Base-by-base conservation (phyloP, 2,797 vertebrate species). In the Sus cebifrons region DNA sequence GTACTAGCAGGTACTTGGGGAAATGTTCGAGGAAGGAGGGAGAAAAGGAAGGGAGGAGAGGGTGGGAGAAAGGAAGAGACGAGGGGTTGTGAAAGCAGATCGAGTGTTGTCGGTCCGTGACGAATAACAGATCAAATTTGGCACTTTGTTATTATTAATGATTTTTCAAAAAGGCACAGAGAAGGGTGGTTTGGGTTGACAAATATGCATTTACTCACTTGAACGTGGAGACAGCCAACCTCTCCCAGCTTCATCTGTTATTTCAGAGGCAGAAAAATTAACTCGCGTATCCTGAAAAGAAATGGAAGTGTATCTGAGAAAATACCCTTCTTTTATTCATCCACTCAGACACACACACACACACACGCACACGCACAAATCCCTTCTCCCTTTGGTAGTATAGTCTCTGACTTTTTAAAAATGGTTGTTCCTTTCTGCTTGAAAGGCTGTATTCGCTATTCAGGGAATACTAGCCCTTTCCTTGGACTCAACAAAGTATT, bases 401-500 rank as follows among this genome's bases (percentile, higher is more conserved):
- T 87, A 68, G 82, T 82, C 36, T 73, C 77, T 84, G 71, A 89
- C 86, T 89, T 95, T 81, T 90, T 62, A 83, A 91, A 97, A 96
- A 89, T n/a, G 73, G 79, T 87, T 44, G 9, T 86, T 96, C 54
- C 91, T 97, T 95, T 96, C 86, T 93, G 62, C 94, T 85, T 95
- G 84, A 92, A 91, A 97, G 68, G 60, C 89, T 49, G 21, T 75
- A 62, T 95, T 92, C 74, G 67, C 91, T 96, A 96, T 81, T 96
- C 85, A 85, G 94, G 95, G 97, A 97, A 97, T 96, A 96, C 79
- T 95, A 96, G 96, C 81, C 87, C 74, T 97, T 89, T 95, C 86
- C 89, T 79, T 95, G 93, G 95, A 96, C 95, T 96, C 88, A 23
- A 82, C 79, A 96, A 97, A 94, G 78, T 86, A 95, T 97, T 97